Evolutionary conservation across 2,113 vertebrate species (phyloP), one percentile per base, ranked within the genome.

Genomic region (Hydropotes inermis): DNA sequence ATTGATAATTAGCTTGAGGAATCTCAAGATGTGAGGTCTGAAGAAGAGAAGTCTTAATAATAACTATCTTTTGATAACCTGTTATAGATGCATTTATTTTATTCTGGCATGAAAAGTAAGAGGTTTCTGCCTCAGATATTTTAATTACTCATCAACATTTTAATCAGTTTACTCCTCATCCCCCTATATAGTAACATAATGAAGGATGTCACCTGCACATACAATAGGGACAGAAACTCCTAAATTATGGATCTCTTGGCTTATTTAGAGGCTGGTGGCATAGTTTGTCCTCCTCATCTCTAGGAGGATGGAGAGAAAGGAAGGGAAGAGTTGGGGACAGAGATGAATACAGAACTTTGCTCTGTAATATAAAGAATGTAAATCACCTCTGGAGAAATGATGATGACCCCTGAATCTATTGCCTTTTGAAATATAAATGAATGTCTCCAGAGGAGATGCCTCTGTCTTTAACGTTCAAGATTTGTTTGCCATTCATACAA

Each of bases 101-200:
- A 90, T 58, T 55, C 39, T 96, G 82, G 39, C 12, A 81, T 82
- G 19, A 87, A 70, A 86, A 67, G 33, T 39, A 86, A 57, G 27
- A 52, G 58, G 52, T 94, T 94, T 90, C 57, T 90, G 87, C 45
- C 86, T 81, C 92, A 70, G 81, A 67, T 70, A 58, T 79, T 36
- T 91, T 91, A 96, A 94, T 90, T 91, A 86, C 27, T 86, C 70
- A 96, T 4, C 33, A 57, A 90, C 33, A 81, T 79, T 67, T 91
- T 70, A 78, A 86, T 81, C 57, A 70, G 19, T 87, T 96, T 36
- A 87, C 4, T 25, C 43, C 39, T 70, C 33, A 70, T n/a, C 19
- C 11, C 50, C 57, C 57, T 27, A 17, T 13, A 74, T 2, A 8
- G 57, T 81, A 30, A 91, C 27, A 81, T 90, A 87, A 79, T 81